phyloP scores from a whole-genome alignment of 2,888 invertebrate species.

The Sarcophaga rosellei region DNA sequence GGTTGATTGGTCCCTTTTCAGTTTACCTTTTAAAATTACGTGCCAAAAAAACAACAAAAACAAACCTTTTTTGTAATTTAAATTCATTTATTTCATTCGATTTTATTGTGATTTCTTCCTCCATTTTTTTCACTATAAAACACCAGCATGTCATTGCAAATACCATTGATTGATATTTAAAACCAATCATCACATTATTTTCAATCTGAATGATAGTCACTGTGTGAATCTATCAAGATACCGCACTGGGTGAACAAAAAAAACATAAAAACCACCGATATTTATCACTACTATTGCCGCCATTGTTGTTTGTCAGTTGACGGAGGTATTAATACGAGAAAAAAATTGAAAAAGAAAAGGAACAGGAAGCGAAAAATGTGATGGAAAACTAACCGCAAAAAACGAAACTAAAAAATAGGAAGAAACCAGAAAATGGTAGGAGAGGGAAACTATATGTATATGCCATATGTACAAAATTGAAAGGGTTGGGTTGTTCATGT shows the following conservation, averaged over 20 bases:
- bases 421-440: not conserved
- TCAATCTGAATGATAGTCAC: slow-evolving; percentile 47
- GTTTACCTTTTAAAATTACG: not conserved
- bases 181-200: slow-evolving; percentile 58
- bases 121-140: slow-evolving; percentile 17
- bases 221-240: slow-evolving; percentile 46
- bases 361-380: not conserved
- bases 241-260: slow-evolving; percentile 20
- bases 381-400: slow-evolving; percentile 28
- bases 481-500: too few relatives aligned
- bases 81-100: not conserved
- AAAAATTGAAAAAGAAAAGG: not conserved
- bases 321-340: slow-evolving; percentile 19
- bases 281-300: slow-evolving; percentile 38
- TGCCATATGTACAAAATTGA: too few relatives aligned
- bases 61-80: not conserved
- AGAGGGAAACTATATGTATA: too few relatives aligned
- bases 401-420: not conserved
- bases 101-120: not conserved
- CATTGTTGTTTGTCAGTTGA: slow-evolving; percentile 47
- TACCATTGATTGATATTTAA: slow-evolving; percentile 59
- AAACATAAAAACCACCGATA: slow-evolving; percentile 25
- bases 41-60: too few relatives aligned
- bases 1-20: not conserved
- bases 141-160: slow-evolving; percentile 44